Base-by-base conservation (phyloP, 1,140 invertebrate genomes). In the Probaryconus sp. region DNA sequence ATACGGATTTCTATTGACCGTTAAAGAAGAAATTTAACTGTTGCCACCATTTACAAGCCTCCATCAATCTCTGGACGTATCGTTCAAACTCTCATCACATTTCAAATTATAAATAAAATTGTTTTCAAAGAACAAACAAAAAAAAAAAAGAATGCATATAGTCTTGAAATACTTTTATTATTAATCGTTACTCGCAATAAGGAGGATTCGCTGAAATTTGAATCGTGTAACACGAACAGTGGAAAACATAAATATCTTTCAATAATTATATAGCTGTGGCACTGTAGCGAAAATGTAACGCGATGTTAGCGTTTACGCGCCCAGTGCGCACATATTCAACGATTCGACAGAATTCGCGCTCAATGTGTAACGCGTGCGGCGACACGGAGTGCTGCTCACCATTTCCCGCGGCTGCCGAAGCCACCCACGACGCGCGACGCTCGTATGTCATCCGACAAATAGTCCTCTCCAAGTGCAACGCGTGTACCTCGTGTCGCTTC, bases 391-490 rank as follows among this genome's bases (percentile, higher is more conserved):
- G 80, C 81, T 86, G 83, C 85, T 86, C 84, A 82, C 83, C 83
- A 86, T 86, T 86, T 87, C 79, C 85, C 84, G 83, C 81, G 82
- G 82, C 72, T 78, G 75, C 78, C 79, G 72, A 82, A 86, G 81
- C 85, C 85, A 88, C 85, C 86, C 85, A 88, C 85, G 84, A 80
- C 78, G 85, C 80, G 78, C 82, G 85, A 79, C 83, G 84, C 83
- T 87, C 85, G 83, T 88, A 87, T 88, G 82, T 87, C 85, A 87
- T 86, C 82, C 83, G 84, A 87, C 85, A 87, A 87, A 88, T 88
- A 86, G 85, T 82, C 76, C 65, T 69, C 68, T 50, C 55, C 60
- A 21, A 72, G 53, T 40, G 56, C 70, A 30, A 70, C 65, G 63
- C 64, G 69, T 74, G 63, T 71, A 65, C 71, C 64, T 68, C 63